Percentiles rank a stretch among this genome's conserved stretches.
Conservation (phyloP, 2,113 vertebrate genomes). For the Gymnocephalus cernua region DNA sequence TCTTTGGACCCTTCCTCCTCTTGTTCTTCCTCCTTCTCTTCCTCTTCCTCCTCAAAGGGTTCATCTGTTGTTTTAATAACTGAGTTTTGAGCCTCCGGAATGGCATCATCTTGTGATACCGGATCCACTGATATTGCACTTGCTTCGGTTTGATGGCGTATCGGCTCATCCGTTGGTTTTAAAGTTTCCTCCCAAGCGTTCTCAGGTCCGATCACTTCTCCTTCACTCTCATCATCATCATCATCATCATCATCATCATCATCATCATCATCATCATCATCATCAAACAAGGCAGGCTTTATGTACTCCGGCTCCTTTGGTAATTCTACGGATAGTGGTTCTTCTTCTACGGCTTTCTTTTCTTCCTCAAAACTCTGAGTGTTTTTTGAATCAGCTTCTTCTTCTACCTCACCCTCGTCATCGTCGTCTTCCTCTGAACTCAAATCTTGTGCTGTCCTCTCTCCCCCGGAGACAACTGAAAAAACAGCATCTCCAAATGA, state of each 20-base stretch:
- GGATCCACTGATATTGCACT: neutral
- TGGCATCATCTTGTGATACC: neutral
- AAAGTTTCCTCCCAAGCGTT: conserved; percentile 36
- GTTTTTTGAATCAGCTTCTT: conserved; percentile 34
- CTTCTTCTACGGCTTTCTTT: neutral
- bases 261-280: conserved; percentile 18
- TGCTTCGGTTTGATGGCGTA: conserved; percentile 25
- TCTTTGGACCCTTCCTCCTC: conserved; percentile 2
- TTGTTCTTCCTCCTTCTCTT: conserved; percentile 1
- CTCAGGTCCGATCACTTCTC: neutral
- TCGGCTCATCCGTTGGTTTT: conserved; percentile 24
- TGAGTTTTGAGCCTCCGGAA: neutral
- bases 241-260: conserved; percentile 34
- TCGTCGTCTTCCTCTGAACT: conserved; percentile 66
- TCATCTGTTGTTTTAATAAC: conserved; percentile 34
- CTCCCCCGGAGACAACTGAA: conserved; percentile 79
- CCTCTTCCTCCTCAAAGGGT: conserved; percentile 1
- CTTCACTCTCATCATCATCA: conserved; percentile 20
- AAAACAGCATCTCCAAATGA: conserved; percentile 77
- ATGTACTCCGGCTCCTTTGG: conserved; percentile 28
- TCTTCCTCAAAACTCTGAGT: conserved; percentile 35
- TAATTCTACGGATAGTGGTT: conserved; percentile 27
- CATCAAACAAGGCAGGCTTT: conserved; percentile 37
- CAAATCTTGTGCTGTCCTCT: conserved; percentile 38
- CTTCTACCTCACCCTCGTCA: conserved; percentile 55